Percentiles rank a stretch among this genome's conserved stretches.
These are phyloP conservation scores for Spinibarbus caldwelli DNA, from an alignment of 2,797 vertebrate species.

Conservation along the genomic window DNA sequence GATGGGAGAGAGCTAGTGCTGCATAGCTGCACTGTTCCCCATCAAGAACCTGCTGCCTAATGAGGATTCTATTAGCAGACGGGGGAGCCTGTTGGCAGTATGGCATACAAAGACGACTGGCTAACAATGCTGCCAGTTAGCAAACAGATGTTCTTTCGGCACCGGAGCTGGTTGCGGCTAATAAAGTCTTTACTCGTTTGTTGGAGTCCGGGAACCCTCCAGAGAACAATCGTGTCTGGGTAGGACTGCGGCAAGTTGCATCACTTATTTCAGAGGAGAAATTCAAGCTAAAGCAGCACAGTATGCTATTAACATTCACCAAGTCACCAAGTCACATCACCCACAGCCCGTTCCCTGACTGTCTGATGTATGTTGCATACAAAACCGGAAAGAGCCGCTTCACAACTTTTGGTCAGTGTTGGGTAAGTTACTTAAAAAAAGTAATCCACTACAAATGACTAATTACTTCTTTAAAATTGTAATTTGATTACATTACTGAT, in stretches of 20 bases:
- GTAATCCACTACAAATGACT: too few species aligned
- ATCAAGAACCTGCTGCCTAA: constrained; percentile 72
- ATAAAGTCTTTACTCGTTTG: constrained; percentile 81
- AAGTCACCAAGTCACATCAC: background rate
- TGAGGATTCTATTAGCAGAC: constrained; percentile 84
- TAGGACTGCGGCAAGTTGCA: constrained; percentile 25
- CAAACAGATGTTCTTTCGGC: constrained; percentile 83
- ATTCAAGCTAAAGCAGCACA: constrained; percentile 24
- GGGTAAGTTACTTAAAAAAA: too few species aligned
- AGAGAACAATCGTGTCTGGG: constrained; percentile 50
- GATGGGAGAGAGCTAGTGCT: constrained; percentile 71
- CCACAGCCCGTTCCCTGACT: background rate
- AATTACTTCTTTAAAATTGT: too few species aligned
- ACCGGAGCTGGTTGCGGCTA: constrained; percentile 77
- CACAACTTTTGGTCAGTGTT: too few species aligned
- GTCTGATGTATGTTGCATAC: background rate
- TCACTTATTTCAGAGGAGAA: constrained; percentile 11
- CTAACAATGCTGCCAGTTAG: constrained; percentile 83
- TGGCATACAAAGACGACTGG: constrained; percentile 80
- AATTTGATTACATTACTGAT: too few species aligned
- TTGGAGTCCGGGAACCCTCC: constrained; percentile 73
- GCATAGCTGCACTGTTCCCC: constrained; percentile 68
- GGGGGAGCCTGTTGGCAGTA: constrained; percentile 77
- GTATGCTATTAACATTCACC: background rate
- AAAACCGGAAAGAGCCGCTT: background rate